Evolutionary conservation across 2,113 vertebrate species (phyloP).

Genomic region (Petrocephalus zakoni): DNA sequence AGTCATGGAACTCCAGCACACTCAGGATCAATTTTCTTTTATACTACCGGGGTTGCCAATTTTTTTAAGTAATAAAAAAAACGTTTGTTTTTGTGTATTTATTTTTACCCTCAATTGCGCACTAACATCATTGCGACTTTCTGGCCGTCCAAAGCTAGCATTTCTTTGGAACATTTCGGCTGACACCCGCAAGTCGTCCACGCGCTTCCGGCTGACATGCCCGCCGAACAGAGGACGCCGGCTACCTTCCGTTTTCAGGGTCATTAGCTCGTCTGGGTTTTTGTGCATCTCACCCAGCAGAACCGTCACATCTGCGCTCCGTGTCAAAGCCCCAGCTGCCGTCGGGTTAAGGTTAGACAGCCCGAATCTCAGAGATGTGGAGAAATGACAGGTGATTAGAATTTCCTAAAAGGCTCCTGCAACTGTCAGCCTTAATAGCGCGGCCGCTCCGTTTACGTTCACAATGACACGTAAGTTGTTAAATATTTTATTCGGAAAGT

Average conservation of each 20-base stretch:
- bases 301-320: not conserved
- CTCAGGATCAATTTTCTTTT: not conserved
- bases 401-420: not conserved
- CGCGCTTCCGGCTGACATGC: not conserved
- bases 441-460: not conserved
- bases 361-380: not conserved
- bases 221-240: not conserved
- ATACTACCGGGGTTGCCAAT: not conserved
- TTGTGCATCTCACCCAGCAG: not conserved
- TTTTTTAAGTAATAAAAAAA: not conserved
- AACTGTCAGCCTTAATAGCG: not conserved
- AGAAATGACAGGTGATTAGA: conserved; percentile 2
- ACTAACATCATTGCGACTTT: not conserved
- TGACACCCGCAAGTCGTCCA: not conserved
- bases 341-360: not conserved
- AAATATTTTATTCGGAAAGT: not conserved
- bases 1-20: not conserved
- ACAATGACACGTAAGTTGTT: not conserved
- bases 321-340: not conserved
- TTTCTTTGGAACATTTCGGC: not conserved
- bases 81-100: not conserved
- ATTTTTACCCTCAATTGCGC: not conserved
- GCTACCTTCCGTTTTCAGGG: not conserved
- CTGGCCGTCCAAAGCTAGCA: not conserved
- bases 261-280: not conserved